Evolutionary conservation across 2,113 vertebrate genomes (phyloP).

Genomic region (Chascanopsetta lugubris): DNA sequence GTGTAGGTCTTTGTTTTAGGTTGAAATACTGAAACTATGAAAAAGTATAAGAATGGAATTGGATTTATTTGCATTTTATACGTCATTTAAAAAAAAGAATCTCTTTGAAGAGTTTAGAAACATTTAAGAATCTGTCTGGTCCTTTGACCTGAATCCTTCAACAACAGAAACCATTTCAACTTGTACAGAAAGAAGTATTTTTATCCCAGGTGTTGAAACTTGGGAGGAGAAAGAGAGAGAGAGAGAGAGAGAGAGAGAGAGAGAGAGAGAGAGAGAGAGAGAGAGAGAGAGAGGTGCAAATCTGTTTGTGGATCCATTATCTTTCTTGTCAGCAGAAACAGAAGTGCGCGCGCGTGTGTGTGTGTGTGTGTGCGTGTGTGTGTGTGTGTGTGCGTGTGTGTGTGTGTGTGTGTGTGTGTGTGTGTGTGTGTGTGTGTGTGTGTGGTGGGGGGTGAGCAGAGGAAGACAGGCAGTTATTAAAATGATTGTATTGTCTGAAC

Average conservation of each 20-base stretch:
- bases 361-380: no score
- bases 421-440: no score
- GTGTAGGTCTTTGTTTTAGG: no score
- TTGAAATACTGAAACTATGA: no score
- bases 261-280: slow-evolving; percentile 63
- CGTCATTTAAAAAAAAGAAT: no score
- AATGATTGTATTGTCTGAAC: slow-evolving; percentile 75
- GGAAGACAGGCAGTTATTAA: slow-evolving; percentile 75
- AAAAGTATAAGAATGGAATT: no score
- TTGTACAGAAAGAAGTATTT: not conserved
- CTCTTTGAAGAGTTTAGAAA: not conserved
- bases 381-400: no score
- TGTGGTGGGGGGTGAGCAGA: slow-evolving; percentile 34
- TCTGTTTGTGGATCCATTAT: slow-evolving; percentile 48
- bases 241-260: slow-evolving; percentile 63
- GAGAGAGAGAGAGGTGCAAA: slow-evolving; percentile 59
- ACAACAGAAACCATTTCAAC: not conserved
- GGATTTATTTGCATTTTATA: no score
- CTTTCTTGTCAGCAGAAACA: slow-evolving; percentile 67
- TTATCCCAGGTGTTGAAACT: slow-evolving; percentile 21
- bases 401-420: no score
- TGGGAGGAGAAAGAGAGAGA: slow-evolving; percentile 57
- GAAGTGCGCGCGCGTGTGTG: no score
- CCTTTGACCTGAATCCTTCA: not conserved
- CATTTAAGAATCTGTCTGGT: not conserved